Evolutionary conservation across 2,113 vertebrate genomes (phyloP).

Genomic region (Accipiter cooperii): DNA sequence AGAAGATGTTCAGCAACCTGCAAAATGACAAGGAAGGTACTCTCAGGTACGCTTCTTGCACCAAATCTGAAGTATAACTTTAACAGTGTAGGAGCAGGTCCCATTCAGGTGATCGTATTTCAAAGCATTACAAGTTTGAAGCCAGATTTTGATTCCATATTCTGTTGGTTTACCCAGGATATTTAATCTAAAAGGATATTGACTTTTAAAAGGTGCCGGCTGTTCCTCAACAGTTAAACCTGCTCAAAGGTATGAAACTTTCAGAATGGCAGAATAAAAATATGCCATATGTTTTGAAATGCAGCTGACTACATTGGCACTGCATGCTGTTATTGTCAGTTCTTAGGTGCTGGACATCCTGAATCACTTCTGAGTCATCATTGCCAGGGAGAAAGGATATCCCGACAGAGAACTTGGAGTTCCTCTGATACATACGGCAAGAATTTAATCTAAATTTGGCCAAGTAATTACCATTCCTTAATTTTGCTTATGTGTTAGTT

Average conservation of each 20-base stretch:
- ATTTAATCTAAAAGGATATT: background rate
- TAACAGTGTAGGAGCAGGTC: background rate
- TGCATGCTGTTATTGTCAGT: background rate
- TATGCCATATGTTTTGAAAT: background rate
- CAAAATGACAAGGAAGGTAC: background rate
- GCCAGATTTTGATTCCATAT: background rate
- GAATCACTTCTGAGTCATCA: background rate
- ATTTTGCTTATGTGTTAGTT: background rate
- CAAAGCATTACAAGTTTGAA: background rate
- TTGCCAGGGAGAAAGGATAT: background rate
- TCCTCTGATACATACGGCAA: background rate
- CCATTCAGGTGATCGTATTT: background rate
- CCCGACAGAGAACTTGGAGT: background rate
- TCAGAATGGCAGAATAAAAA: background rate
- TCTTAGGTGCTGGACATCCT: background rate
- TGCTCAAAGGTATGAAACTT: background rate
- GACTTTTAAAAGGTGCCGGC: background rate
- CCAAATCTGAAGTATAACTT: background rate
- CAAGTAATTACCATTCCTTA: background rate
- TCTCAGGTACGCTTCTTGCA: background rate
- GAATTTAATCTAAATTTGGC: background rate
- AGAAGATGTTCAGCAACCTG: background rate
- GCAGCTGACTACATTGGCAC: background rate
- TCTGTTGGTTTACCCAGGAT: background rate
- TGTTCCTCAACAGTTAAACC: background rate